These are phyloP conservation scores for Dynastes tityus DNA, from an alignment of 2,888 invertebrate species.

Conservation along the genomic window DNA sequence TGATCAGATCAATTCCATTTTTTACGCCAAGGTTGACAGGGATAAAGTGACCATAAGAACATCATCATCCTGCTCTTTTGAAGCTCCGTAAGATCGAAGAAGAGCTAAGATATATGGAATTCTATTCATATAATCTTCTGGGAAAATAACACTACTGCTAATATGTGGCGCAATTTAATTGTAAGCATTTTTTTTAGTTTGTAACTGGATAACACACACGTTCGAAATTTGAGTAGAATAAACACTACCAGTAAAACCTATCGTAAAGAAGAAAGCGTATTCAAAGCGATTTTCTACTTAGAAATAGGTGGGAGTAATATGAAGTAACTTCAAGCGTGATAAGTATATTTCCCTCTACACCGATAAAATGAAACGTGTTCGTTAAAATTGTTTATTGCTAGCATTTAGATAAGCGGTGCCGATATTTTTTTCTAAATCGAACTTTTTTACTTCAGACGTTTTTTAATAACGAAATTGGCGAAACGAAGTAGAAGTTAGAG, in stretches of 20 bases:
- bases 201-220: conserved; percentile 28
- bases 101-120: conserved; percentile 22
- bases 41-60: conserved; percentile 57
- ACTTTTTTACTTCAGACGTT: conserved; percentile 29
- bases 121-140: conserved; percentile 11
- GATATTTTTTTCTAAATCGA: neutral
- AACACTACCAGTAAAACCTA: conserved; percentile 20
- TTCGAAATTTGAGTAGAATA: neutral
- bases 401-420: neutral
- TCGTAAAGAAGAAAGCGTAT: conserved; percentile 18
- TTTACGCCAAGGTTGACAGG: conserved; percentile 64
- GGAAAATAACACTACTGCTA: conserved; percentile 11
- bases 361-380: conserved; percentile 3
- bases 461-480: neutral
- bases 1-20: conserved; percentile 55
- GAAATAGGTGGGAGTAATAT: conserved; percentile 24
- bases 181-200: conserved; percentile 32
- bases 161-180: conserved; percentile 15
- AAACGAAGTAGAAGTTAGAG: conserved; percentile 39
- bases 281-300: conserved; percentile 20
- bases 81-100: conserved; percentile 48
- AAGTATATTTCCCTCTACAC: conserved; percentile 5
- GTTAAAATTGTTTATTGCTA: neutral
- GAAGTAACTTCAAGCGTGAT: conserved; percentile 27
- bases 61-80: conserved; percentile 51